A percentile compares a stretch with the other conserved stretches of the same genome.
Evolutionary conservation across 1,140 invertebrate genomes (phyloP).

Genomic region (Glomeris maerens): DNA sequence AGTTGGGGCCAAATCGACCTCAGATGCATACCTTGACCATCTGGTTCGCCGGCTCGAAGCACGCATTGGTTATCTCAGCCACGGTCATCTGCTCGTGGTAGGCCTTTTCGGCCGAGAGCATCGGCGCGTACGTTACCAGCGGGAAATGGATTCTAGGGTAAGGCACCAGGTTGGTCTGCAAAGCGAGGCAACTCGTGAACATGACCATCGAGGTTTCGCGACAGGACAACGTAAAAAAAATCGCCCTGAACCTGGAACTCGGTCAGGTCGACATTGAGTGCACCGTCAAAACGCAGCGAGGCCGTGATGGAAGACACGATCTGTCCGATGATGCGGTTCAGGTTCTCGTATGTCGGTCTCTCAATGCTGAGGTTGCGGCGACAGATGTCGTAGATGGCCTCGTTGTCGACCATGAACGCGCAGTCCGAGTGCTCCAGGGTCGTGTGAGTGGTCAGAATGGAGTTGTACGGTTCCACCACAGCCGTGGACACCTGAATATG

Average conservation of each 20-base stretch:
- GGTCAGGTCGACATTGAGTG: conserved; percentile 42
- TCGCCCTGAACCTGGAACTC: conserved; percentile 42
- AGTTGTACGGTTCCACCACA: conserved; percentile 44
- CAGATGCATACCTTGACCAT: conserved; percentile 84
- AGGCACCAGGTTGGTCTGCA: conserved; percentile 31
- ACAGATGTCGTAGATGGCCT: conserved; percentile 59
- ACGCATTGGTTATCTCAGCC: conserved; percentile 62
- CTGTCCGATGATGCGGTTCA: conserved; percentile 46
- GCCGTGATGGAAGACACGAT: conserved; percentile 40
- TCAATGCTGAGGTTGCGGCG: conserved; percentile 51
- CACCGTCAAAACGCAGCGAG: conserved; percentile 42
- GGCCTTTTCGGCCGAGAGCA: conserved; percentile 53
- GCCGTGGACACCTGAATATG: conserved; percentile 37
- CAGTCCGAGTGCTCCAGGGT: conserved; percentile 65
- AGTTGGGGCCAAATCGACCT: too few species aligned
- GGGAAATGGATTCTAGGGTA: conserved; percentile 48
- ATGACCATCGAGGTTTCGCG: too few species aligned
- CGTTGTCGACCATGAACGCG: conserved; percentile 64
- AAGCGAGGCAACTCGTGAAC: too few species aligned
- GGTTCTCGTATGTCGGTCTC: conserved; percentile 54
- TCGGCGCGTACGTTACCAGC: conserved; percentile 61
- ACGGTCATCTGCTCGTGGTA: conserved; percentile 60
- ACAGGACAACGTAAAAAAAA: too few species aligned
- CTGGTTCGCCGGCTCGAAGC: conserved; percentile 67
- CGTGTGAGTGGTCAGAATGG: conserved; percentile 60